Conservation (phyloP, 2,888 invertebrate species). For the Polydrusus cervinus region DNA sequence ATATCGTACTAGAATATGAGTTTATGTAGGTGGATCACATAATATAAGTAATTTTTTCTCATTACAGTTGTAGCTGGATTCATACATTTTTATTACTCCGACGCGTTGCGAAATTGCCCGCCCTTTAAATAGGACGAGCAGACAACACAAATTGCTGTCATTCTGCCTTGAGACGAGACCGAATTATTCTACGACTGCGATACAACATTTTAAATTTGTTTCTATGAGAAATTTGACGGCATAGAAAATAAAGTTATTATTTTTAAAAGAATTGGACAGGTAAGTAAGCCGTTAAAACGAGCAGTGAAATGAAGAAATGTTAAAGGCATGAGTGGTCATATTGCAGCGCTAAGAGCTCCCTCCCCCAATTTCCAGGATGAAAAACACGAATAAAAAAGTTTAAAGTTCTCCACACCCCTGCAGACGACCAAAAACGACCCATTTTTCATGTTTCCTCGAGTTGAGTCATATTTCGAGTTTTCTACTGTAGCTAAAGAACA, state of each 20-base stretch:
- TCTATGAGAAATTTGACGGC: neutral
- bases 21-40: conserved; percentile 5
- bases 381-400: too few relatives aligned
- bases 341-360: too few relatives aligned
- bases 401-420: too few relatives aligned
- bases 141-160: conserved; percentile 16
- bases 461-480: too few relatives aligned
- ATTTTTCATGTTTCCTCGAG: too few relatives aligned
- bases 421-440: too few relatives aligned
- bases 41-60: neutral
- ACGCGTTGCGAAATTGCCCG: neutral
- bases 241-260: neutral
- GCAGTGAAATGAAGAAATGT: too few relatives aligned
- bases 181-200: neutral
- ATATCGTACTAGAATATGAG: neutral
- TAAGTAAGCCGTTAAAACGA: neutral
- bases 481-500: too few relatives aligned
- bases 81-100: conserved; percentile 14
- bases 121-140: conserved; percentile 19
- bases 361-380: too few relatives aligned
- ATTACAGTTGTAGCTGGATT: neutral
- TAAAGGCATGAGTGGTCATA: too few relatives aligned
- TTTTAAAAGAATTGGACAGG: neutral
- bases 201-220: neutral
- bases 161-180: neutral